Evolutionary conservation across 1,140 invertebrate species (phyloP), one percentile per base, ranked within the genome.

Genomic region (Harlomillsia oculata): DNA sequence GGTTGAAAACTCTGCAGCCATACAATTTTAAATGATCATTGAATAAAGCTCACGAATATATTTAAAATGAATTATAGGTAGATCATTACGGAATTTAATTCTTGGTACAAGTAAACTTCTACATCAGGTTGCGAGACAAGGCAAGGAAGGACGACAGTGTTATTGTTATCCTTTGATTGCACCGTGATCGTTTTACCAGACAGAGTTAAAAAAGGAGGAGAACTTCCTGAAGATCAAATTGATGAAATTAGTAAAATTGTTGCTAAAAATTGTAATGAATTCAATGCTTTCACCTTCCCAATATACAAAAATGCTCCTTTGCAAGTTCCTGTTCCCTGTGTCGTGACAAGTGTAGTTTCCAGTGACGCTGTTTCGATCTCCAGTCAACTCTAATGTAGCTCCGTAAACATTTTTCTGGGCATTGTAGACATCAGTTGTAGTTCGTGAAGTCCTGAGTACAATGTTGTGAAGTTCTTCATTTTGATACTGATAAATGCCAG

Each of bases 281-380:
- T 5, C 6, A 5, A 34, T 30, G 9, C 1, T 23, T 9, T 37
- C 16, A 51, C 49, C 49, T 39, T 51, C 49, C 49, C 49, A 51
- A 23, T 25, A 51, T 34, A 51, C 32, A 25, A 39, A 51, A 51
- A 51, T 25, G 34, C 32, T 51, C 14, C 23, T 51, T 9, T 39
- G 20, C 8, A 51, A 11, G 5, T 36, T 11, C 23, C 5, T 26
- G 16, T 51, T 28, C 13, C 14, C 14, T 2, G 45, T 48, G 16
- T 21, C 20, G 5, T 16, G 32, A 26, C 49, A 51, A 8, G 49
- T 37, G 34, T 51, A 51, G n/a, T 51, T 51, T n/a, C 49, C 49
- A 2, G 49, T 51, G 3, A 32, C 23, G 16, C 3, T 39, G n/a
- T 37, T 37, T 23, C 13, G 21, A 6, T 51, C 49, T 3, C 49